Evolutionary conservation across 2,113 vertebrate genomes (phyloP).

Genomic region (Motacilla alba): DNA sequence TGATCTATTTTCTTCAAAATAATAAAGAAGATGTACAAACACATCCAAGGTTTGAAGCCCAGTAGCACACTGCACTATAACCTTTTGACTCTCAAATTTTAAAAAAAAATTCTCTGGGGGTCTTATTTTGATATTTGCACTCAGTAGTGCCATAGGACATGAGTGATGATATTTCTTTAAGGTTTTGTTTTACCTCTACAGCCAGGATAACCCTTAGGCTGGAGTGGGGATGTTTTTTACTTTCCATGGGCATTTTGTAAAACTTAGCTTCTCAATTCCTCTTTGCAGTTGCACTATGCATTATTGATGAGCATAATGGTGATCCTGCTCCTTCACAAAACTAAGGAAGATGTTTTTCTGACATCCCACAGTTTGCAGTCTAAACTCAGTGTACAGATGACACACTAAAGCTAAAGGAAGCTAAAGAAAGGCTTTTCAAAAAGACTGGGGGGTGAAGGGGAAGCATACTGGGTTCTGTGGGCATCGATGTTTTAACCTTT

Average conservation of each 20-base stretch:
- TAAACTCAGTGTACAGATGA: not conserved
- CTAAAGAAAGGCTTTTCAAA: not conserved
- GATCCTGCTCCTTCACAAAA: not conserved
- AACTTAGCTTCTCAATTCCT: not conserved
- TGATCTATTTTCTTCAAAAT: not conserved
- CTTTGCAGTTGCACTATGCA: not conserved
- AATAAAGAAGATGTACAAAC: not conserved
- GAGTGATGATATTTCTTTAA: not conserved
- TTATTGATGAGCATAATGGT: not conserved
- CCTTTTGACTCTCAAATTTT: not conserved
- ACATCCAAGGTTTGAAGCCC: not conserved
- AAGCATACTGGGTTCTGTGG: not conserved
- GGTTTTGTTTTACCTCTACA: not conserved
- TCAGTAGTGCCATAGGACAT: not conserved
- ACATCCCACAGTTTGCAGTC: not conserved
- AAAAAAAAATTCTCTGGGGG: not conserved
- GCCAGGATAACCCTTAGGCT: not conserved
- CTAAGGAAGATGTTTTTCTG: not conserved
- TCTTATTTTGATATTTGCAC: not conserved
- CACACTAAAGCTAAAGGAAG: not conserved
- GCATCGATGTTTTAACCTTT: not conserved
- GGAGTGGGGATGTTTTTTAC: not conserved
- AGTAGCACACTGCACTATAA: not conserved
- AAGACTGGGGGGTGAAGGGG: not conserved
- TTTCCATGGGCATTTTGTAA: not conserved